Evolutionary conservation across 37 sponge, comb jelly and placozoan species (phyloP), one percentile per base, ranked within the genome.

Genomic region (Oscarella lobularis): DNA sequence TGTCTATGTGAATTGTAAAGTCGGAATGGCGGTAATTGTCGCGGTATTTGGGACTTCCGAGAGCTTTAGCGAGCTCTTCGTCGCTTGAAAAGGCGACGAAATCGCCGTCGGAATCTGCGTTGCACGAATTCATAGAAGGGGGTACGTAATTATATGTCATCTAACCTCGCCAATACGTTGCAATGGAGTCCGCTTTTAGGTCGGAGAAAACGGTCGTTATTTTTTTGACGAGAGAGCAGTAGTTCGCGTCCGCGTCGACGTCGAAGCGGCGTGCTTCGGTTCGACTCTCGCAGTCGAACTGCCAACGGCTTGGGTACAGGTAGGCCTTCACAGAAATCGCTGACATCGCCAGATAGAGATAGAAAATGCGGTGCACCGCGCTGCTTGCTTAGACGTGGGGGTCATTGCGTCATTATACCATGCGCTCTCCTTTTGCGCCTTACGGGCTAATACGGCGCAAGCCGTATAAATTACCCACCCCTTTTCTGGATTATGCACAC

Each of bases 221-320:
- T 38, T 89, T 86, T 38, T 86, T 80, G 33, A 76, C 20, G n/a
- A 89, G 81, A 75, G 82, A 89, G 39, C 78, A 33, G 72, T 80
- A 89, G 55, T 78, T 86, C 3, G 87, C 87, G 38, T 86, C 84
- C 81, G 84, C 81, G 67, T 89, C 90, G 9, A 89, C 66, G 9
- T 78, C 41, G 65, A 89, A 89, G 1, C 90, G 84, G 6, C 87
- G 84, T 27, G 82, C 85, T 37, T 89, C 90, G 38, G 84, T 77
- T 9, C 39, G 73, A 2, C 72, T 36, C 3, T 88, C 80, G 9
- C 54, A 67, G 3, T 70, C 36, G 76, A 81, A 84, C n/a, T 78
- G 32, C 1, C 31, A 27, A n/a, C n/a, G n/a, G n/a, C n/a, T n/a
- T n/a, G n/a, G n/a, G 73, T 83, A 79, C 29, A 79, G 37, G 31